Evolutionary conservation across 2,888 invertebrate species (phyloP).

Genomic region (Hydropsyche betteni): DNA sequence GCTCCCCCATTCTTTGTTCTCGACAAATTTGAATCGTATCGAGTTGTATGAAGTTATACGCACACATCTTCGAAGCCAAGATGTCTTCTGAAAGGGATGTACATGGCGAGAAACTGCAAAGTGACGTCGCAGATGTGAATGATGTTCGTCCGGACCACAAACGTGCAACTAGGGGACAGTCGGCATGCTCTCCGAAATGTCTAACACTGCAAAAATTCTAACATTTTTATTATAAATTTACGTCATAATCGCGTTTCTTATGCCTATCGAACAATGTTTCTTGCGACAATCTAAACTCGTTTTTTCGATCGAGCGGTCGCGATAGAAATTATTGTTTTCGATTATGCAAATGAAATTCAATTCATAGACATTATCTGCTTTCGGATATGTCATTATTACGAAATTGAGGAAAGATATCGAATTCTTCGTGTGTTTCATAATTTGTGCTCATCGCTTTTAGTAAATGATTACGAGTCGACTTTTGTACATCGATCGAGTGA

Average conservation of each 20-base stretch:
- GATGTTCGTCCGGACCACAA: constrained; percentile 38
- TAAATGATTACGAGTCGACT: neutral
- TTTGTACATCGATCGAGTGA: neutral
- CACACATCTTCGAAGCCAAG: neutral
- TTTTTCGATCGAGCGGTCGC: too few relatives aligned
- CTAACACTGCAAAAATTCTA: constrained; percentile 1
- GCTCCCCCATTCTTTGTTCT: constrained; percentile 22
- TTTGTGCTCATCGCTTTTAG: neutral
- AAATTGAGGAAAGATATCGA: constrained; percentile 4
- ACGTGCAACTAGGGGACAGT: constrained; percentile 11
- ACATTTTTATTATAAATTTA: neutral
- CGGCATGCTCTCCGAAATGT: too few relatives aligned
- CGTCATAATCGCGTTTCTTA: too few relatives aligned
- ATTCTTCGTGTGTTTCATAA: neutral
- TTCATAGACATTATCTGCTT: neutral
- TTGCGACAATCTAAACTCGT: too few relatives aligned
- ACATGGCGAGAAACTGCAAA: constrained; percentile 43
- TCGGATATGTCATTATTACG: neutral
- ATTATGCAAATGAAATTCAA: constrained; percentile 5
- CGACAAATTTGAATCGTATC: neutral
- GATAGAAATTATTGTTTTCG: neutral
- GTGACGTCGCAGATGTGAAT: constrained; percentile 46
- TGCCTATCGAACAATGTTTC: too few relatives aligned
- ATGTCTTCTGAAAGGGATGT: neutral
- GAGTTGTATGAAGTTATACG: neutral